Evolutionary conservation across 2,888 invertebrate species (phyloP), one percentile per base, ranked within the genome.

Genomic region (Chrysolina americana): DNA sequence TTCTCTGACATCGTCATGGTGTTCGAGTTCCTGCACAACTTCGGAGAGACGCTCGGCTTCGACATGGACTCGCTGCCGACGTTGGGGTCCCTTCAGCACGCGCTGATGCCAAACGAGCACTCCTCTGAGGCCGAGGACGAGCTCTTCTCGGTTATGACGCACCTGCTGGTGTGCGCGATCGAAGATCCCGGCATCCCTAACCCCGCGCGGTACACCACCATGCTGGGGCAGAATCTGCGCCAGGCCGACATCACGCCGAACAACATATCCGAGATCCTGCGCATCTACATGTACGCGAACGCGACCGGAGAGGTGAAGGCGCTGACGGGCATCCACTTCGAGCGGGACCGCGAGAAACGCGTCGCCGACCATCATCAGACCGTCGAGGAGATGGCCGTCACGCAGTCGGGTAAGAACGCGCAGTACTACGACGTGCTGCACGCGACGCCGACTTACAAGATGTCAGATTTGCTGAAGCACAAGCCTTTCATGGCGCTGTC

Each of bases 1-100:
- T 96, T 98, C 90, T 95, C 96, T 0, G 96, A 98, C 88, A 90
- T 95, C 59, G 90, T 99, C 23, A 98, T 98, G 94, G 95, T 97
- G n/a, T 95, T 95, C 85, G 98, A 99, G 89, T 99, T 99, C 87
- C 90, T 98, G 80, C 95, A 98, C 84, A 98, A 98, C 89, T 99
- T 99, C 86, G 97, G 96, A 68, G 96, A 96, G 88, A 96, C 97
- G 0, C 90, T 99, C 1, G 98, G 97, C 70, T 97, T 98, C 84
- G 96, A 97, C 83, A 93, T 95, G 92, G 96, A 96, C 71, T 93
- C 94, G 4, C 87, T 97, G 79, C 98, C 98, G 2, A 94, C 95
- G 0, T 88, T 99, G 81, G 95, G 95, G 87, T 94, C 94, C 71
- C 89, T 98, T 15, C 98, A 98, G 87, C 91, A 93, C 85, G 97